phyloP scores from a whole-genome alignment of 2,797 vertebrate genomes.

The Esox masquinongy region DNA sequence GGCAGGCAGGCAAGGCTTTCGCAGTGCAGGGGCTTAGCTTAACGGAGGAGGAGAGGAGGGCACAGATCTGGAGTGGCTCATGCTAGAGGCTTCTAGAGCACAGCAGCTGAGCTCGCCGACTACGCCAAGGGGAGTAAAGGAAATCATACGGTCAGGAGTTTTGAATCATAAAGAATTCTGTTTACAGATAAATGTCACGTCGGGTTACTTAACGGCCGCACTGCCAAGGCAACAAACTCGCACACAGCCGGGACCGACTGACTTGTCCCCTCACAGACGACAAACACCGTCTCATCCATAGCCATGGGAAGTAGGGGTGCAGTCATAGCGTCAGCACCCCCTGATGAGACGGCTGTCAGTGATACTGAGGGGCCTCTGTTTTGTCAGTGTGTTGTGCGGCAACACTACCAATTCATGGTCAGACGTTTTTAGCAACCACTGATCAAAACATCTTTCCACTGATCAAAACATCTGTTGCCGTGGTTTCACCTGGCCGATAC shows the following conservation, averaged over 20 bases:
- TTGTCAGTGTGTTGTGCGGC: no score
- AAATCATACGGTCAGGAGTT: slow-evolving; percentile 23
- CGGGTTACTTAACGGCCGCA: background rate
- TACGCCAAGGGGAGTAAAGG: slow-evolving; percentile 25
- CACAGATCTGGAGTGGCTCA: slow-evolving; percentile 64
- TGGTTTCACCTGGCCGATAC: slow-evolving; percentile 26
- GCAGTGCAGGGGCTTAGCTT: slow-evolving; percentile 62
- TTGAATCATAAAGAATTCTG: slow-evolving; percentile 22
- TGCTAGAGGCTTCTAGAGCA: slow-evolving; percentile 62
- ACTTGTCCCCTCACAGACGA: slow-evolving; percentile 24
- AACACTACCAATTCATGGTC: no score
- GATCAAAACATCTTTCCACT: no score
- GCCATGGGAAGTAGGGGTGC: no score
- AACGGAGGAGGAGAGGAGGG: slow-evolving; percentile 42
- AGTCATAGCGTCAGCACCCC: no score
- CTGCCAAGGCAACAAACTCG: slow-evolving; percentile 34
- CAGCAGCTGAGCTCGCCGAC: slow-evolving; percentile 48
- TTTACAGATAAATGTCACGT: slow-evolving; percentile 39
- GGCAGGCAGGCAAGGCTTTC: slow-evolving; percentile 46
- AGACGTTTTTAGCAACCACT: no score
- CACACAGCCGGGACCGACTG: background rate
- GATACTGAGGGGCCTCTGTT: no score
- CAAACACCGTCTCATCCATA: slow-evolving; percentile 7
- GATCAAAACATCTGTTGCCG: no score
- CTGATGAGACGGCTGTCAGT: no score